phyloP scores from a whole-genome alignment of 1,140 invertebrate genomes.

The Philotrypesis tridentata region DNA sequence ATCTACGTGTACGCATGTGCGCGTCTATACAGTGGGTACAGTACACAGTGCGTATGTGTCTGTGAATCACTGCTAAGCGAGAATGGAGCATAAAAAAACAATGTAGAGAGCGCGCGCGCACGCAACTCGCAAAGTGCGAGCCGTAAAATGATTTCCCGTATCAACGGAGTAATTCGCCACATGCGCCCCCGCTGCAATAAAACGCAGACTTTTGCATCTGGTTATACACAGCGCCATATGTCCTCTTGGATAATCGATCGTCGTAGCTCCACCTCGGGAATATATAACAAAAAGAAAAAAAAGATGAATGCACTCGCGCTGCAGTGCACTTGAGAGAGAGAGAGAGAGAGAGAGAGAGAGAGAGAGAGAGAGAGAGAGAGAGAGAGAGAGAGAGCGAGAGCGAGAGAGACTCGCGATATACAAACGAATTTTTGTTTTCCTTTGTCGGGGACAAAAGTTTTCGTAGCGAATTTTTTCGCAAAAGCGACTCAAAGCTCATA shows the following conservation, averaged over 20 bases:
- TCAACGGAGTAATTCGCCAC: not conserved
- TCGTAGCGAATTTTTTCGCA: too few species aligned
- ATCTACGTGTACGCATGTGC: too few species aligned
- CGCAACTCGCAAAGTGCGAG: too few species aligned
- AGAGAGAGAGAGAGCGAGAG: too few species aligned
- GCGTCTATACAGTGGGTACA: too few species aligned
- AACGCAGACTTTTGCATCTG: not conserved
- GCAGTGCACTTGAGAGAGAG: not conserved
- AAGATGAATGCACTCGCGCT: conserved; percentile 4
- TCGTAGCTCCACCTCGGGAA: not conserved
- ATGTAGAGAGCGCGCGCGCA: too few species aligned
- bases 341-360: not conserved
- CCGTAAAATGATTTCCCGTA: not conserved
- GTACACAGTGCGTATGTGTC: not conserved
- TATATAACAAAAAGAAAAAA: conserved; percentile 1
- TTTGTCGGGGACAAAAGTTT: too few species aligned
- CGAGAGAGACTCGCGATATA: too few species aligned
- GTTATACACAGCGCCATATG: not conserved
- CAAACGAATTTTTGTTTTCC: too few species aligned
- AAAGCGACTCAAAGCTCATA: too few species aligned
- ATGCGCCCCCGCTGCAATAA: not conserved
- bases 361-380: too few species aligned
- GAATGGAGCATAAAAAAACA: not conserved
- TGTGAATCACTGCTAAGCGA: not conserved
- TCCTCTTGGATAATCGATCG: conserved; percentile 15